Base-by-base conservation (phyloP, 2,113 vertebrate species). In the Spea bombifrons region DNA sequence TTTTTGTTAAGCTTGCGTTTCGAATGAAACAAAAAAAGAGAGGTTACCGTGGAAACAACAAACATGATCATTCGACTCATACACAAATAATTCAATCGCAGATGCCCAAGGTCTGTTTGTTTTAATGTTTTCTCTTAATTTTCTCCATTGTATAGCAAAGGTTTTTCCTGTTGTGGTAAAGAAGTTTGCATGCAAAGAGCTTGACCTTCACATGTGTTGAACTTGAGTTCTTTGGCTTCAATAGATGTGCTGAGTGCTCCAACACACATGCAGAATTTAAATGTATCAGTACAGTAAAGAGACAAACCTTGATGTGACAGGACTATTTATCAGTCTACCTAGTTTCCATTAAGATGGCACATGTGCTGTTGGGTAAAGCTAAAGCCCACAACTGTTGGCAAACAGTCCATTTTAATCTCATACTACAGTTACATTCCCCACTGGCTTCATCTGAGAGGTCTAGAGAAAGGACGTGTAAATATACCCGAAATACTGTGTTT, bases 21-120 rank as follows among this genome's bases (percentile, higher is more conserved):
- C 69, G 48, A 68, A 59, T 59, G 2, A 13, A 66, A 72, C 57
- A 66, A 44, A 68, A 44, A 71, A 70, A 67, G 65, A 64, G 15
- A 66, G 71, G 78, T 80, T 80, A 46, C 78, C 78, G 10, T 74
- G 65, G 78, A 80, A 80, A 80, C 78, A 74, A 71, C 52, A 80
- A 80, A 80, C 78, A 74, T 68, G 64, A 80, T 74, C 45, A 80
- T 48, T 74, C 63, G 66, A 10, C 76, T 72, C 59, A 73, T 74
- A 57, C 46, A 80, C 71, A 74, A 80, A 73, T 80, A 80, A 80
- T 80, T 80, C 77, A 73, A 67, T 48, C 59, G 71, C 45, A 80
- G 63, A 49, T 74, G 70, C 64, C 77, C 45, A 65, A 12, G n/a
- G 71, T 49, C 64, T 73, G 44, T 73, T 73, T 74, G 16, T 49